A percentile compares a stretch with the other conserved stretches of the same genome.
Evolutionary conservation across 2,888 invertebrate genomes (phyloP).

Genomic region (Drosophila paranaensis): DNA sequence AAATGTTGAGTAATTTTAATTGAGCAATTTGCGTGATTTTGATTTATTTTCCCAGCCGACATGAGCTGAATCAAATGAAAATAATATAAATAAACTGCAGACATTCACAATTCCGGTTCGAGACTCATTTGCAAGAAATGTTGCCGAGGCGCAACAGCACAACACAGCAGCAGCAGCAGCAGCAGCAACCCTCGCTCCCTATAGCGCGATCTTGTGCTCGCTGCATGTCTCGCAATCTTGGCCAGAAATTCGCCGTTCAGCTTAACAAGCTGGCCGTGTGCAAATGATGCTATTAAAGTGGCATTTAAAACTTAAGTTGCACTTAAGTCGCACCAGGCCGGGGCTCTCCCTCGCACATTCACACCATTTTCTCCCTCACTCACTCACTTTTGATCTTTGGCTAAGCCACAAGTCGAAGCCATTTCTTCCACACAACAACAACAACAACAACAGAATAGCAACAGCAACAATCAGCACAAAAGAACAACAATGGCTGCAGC

Average conservation of each 20-base stretch:
- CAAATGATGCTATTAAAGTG: slow-evolving; percentile 83
- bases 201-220: background rate
- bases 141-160: slow-evolving; percentile 12
- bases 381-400: slow-evolving; percentile 54
- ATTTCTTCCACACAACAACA: slow-evolving; percentile 45
- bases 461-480: slow-evolving; percentile 45
- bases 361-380: slow-evolving; percentile 8
- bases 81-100: slow-evolving; percentile 19
- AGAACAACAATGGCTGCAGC: slow-evolving; percentile 62
- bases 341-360: slow-evolving; percentile 27
- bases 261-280: slow-evolving; percentile 80
- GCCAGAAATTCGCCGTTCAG: slow-evolving; percentile 35
- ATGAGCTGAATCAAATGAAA: slow-evolving; percentile 21
- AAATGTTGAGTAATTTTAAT: slow-evolving; percentile 77
- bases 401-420: slow-evolving; percentile 51
- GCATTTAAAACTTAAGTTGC: slow-evolving; percentile 82
- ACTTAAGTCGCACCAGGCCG: slow-evolving; percentile 61
- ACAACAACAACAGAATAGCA: slow-evolving; percentile 24
- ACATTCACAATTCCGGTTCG: slow-evolving; percentile 20
- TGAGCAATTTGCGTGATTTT: slow-evolving; percentile 77
- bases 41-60: slow-evolving; percentile 61
- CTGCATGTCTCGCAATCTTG: slow-evolving; percentile 20
- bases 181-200: background rate
- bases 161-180: background rate
- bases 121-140: slow-evolving; percentile 38